These are phyloP conservation scores for Psittacula derbiana DNA, from an alignment of 2,797 vertebrate species.

Conservation along the genomic window DNA sequence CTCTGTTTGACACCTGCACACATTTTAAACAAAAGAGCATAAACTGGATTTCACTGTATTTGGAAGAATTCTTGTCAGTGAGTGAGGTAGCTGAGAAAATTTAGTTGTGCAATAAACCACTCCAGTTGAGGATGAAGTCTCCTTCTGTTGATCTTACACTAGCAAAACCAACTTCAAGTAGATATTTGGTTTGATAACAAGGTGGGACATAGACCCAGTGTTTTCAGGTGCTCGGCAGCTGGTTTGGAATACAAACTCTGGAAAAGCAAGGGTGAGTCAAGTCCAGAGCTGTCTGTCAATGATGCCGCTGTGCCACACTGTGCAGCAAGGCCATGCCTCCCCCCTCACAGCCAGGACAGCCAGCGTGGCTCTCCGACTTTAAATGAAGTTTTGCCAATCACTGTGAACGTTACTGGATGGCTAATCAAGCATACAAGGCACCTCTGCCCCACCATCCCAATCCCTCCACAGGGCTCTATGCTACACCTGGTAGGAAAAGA, in stretches of 20 bases:
- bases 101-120: background rate
- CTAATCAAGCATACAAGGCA: background rate
- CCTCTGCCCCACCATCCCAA: rapidly evolving
- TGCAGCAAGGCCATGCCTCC: rapidly evolving
- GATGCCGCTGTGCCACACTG: rapidly evolving
- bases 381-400: background rate
- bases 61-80: background rate
- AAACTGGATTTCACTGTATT: background rate
- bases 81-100: background rate
- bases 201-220: too few species aligned
- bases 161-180: background rate
- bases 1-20: background rate
- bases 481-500: rapidly evolving
- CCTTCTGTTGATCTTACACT: background rate
- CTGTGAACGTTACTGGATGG: background rate
- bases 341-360: rapidly evolving
- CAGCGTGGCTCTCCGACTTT: rapidly evolving
- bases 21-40: background rate
- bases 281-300: background rate
- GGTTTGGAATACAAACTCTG: background rate
- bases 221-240: background rate
- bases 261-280: background rate
- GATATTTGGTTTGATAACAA: background rate
- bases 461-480: background rate
- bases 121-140: background rate